Evolutionary conservation across 2,888 invertebrate genomes (phyloP).

Genomic region (Drosophila flavopinicola): DNA sequence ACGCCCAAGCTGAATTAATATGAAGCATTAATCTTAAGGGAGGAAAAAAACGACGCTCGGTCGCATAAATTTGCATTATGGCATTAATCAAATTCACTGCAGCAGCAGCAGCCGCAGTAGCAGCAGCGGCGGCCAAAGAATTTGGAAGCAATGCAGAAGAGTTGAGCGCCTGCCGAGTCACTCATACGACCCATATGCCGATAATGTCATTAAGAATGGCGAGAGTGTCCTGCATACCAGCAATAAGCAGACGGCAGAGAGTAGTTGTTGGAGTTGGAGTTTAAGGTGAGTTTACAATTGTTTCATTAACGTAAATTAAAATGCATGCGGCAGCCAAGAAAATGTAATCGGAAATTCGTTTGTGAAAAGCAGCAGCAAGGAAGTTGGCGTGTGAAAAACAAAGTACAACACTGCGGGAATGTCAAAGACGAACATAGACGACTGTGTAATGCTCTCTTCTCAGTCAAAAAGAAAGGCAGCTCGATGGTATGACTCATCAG

Average conservation of each 20-base stretch:
- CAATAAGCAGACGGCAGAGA: background rate
- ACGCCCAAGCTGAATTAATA: slow-evolving; percentile 57
- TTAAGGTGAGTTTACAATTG: slow-evolving; percentile 46
- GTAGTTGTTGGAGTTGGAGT: background rate
- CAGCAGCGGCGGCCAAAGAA: background rate
- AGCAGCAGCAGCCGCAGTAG: slow-evolving; percentile 17
- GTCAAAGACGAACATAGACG: background rate
- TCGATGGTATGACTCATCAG: no score
- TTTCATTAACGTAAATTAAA: slow-evolving; percentile 78
- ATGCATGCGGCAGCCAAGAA: slow-evolving; percentile 61
- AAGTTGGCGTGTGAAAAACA: slow-evolving; percentile 9
- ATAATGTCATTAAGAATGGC: slow-evolving; percentile 66
- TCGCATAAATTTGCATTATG: slow-evolving; percentile 76
- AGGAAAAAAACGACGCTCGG: slow-evolving; percentile 43
- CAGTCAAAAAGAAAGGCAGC: no score
- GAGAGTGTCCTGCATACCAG: background rate
- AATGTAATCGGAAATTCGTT: slow-evolving; percentile 74
- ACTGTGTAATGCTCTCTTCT: background rate
- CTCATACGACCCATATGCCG: slow-evolving; percentile 64
- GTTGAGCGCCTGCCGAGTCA: slow-evolving; percentile 31
- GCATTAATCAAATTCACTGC: slow-evolving; percentile 73
- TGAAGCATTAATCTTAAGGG: slow-evolving; percentile 58
- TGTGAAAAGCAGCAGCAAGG: slow-evolving; percentile 33
- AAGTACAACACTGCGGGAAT: background rate
- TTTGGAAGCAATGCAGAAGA: slow-evolving; percentile 1